Conservation (phyloP, 1,140 invertebrate genomes). For the Ooceraea biroi region DNA sequence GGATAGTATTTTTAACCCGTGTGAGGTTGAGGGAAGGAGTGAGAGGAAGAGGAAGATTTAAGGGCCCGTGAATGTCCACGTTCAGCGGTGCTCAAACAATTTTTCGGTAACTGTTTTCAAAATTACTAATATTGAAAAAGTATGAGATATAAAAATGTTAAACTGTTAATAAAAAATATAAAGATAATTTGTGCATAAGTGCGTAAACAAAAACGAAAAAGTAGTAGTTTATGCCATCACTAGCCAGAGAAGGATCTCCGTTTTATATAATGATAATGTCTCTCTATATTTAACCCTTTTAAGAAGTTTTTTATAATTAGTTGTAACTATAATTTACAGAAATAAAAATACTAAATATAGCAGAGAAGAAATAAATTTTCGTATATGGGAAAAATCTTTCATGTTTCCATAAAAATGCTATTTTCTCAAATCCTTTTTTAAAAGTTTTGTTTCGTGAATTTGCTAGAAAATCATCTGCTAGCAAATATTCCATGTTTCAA, state of each 20-base stretch:
- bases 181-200: neutral
- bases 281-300: no score
- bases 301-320: no score
- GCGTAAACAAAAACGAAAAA: neutral
- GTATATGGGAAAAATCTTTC: neutral
- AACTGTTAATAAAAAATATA: neutral
- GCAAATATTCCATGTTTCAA: no score
- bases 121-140: neutral
- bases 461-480: no score
- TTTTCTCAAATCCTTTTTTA: no score
- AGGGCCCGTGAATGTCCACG: slow-evolving; percentile 49
- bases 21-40: slow-evolving; percentile 48
- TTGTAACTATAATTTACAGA: neutral
- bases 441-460: no score
- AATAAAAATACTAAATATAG: neutral
- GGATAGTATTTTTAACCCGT: slow-evolving; percentile 71
- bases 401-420: neutral
- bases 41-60: slow-evolving; percentile 73
- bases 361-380: neutral
- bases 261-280: neutral
- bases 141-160: neutral
- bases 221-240: neutral
- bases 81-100: slow-evolving; percentile 55
- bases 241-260: neutral
- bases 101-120: neutral